phyloP scores from a whole-genome alignment of 1,140 invertebrate genomes.

The Liolophura sinensis region DNA sequence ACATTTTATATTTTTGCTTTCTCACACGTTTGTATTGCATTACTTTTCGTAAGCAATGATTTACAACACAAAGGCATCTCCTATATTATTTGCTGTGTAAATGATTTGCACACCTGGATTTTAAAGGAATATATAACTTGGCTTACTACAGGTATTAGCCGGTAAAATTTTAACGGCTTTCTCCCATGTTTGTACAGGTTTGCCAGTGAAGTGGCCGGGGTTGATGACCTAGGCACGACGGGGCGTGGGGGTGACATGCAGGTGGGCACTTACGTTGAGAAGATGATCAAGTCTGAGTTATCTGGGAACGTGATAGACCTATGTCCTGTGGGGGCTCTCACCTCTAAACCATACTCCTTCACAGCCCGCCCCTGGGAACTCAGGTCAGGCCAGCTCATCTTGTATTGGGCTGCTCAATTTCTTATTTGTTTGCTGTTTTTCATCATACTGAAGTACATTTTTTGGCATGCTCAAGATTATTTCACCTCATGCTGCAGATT shows the following conservation, averaged over 20 bases:
- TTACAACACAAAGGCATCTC: no score
- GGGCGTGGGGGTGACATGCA: constrained; percentile 96
- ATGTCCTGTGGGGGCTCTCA: constrained; percentile 97
- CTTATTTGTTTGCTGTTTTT: no score
- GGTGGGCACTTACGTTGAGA: constrained; percentile 98
- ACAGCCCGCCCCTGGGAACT: constrained; percentile 64
- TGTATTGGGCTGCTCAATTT: no score
- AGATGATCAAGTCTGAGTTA: constrained; percentile 95
- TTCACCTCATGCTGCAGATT: no score
- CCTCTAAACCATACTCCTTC: constrained; percentile 97
- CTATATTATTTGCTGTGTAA: no score
- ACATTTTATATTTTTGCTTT: no score
- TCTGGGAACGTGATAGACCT: constrained; percentile 99
- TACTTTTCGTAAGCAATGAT: no score
- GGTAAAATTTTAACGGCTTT: not conserved
- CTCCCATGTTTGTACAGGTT: constrained; percentile 45
- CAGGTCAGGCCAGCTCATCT: constrained; percentile 29
- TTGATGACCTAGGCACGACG: constrained; percentile 97
- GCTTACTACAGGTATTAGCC: constrained; percentile 1
- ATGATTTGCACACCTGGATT: no score
- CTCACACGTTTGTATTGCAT: no score
- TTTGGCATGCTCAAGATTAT: no score
- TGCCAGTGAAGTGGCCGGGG: constrained; percentile 91
- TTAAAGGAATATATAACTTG: no score
- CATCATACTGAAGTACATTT: no score